Base-by-base conservation (phyloP, 2,888 invertebrate genomes). In the Scrobipalpa costella region DNA sequence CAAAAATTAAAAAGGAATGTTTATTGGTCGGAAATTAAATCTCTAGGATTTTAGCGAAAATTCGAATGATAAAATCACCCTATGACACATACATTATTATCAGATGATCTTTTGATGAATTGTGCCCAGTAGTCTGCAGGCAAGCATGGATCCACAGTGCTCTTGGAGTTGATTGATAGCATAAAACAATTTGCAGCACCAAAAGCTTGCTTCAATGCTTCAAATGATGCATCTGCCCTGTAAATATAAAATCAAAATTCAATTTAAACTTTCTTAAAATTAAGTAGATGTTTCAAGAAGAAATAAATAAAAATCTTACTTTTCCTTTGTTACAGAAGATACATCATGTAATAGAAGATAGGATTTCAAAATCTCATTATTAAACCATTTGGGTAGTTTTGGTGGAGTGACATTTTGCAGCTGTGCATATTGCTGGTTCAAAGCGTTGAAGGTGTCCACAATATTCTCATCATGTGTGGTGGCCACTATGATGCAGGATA, bases 301-400 rank as follows among this genome's bases (percentile, higher is more conserved):
- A 40, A 44, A 15, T 27, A 15, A 15, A 7, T 9, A 57, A 40
- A 9, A 52, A 9, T 74, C 93, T 90, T 92, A 97, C 96, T 94
- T 95, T 64, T 94, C 93, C 74, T 94, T 93, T 75, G 97, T 93
- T 55, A 94, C 94, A 68, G 94, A 92, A 66, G 93, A 89, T 58
- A 94, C 94, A 89, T 98, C 99, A 88, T 98, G 97, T 62, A 99
- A 78, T 59, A 99, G 93, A 61, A 99, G 94, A 86, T 97, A 98
- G 83, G 97, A 97, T 80, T 97, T 96, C 49, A 98, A 92, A 33
- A 97, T 94, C 78, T 96, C 95, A 93, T 81, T 83, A 82, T 94
- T 93, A 76, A 96, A 96, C 96, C 96, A 96, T 79, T 96, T 97
- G 8, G 97, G 96, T 70, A 96, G 86, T 85, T 96, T 96, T 68